Percentiles rank a stretch among this genome's conserved stretches.
Conservation (phyloP, 64 coral and sea anemone genomes). For the Pocillopora verrucosa region DNA sequence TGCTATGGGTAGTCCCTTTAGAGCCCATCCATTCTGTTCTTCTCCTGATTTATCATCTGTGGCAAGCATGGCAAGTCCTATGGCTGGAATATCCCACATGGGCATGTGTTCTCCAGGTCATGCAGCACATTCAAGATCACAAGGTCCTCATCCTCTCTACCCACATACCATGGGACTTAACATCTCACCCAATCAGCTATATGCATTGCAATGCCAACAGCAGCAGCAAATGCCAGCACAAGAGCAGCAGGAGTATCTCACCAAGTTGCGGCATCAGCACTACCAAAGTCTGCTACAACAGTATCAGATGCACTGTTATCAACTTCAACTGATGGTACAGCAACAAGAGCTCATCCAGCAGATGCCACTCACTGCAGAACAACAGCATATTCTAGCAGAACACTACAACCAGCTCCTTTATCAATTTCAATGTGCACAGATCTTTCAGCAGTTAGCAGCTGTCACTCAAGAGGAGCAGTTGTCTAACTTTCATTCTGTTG, state of each 20-base stretch:
- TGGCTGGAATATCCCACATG: slow-evolving; percentile 36
- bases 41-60: slow-evolving; percentile 33
- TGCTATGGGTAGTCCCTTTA: slow-evolving; percentile 26
- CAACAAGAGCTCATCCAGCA: slow-evolving; percentile 49
- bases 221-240: slow-evolving; percentile 36
- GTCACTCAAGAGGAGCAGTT: slow-evolving; percentile 5
- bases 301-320: slow-evolving; percentile 49
- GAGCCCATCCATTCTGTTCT: slow-evolving; percentile 20
- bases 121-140: not conserved
- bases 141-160: slow-evolving; percentile 22
- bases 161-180: slow-evolving; percentile 7
- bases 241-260: slow-evolving; percentile 25
- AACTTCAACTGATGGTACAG: slow-evolving; percentile 49
- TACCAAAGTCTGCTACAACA: slow-evolving; percentile 48
- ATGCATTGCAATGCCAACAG: slow-evolving; percentile 55
- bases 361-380: slow-evolving; percentile 23
- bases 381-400: slow-evolving; percentile 19
- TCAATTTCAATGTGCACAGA: slow-evolving; percentile 48
- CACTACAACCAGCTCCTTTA: slow-evolving; percentile 50
- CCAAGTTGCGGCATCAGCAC: slow-evolving; percentile 34
- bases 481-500: not conserved
- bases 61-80: slow-evolving; percentile 30
- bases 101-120: slow-evolving; percentile 16
- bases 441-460: slow-evolving; percentile 42
- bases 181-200: slow-evolving; percentile 34